These are phyloP conservation scores for Paradoxurus hermaphroditus DNA, from an alignment of 2,113 vertebrate species.

Conservation along the genomic window DNA sequence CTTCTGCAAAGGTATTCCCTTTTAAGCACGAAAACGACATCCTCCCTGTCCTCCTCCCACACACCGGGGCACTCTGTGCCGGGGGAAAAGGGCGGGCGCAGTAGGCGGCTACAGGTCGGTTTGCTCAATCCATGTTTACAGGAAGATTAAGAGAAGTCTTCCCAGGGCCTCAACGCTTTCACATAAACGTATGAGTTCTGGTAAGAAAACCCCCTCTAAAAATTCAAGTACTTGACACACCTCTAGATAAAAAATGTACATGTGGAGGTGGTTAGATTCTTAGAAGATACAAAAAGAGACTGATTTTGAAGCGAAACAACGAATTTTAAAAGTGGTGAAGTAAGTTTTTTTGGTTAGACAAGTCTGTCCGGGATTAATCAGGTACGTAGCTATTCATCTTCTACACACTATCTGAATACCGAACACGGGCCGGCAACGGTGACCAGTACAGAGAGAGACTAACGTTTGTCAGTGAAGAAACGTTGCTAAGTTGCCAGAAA, in stretches of 20 bases:
- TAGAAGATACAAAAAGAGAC: not conserved
- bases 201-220: slow-evolving; percentile 36
- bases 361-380: not conserved
- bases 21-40: slow-evolving; percentile 41
- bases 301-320: slow-evolving; percentile 20
- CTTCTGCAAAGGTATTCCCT: not conserved
- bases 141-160: not conserved
- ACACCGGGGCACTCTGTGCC: not conserved
- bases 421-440: not conserved
- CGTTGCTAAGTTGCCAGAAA: not conserved
- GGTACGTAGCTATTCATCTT: not conserved
- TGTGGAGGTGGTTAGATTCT: not conserved
- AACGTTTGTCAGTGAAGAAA: not conserved
- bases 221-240: not conserved
- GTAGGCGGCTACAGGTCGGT: not conserved
- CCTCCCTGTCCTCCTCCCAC: not conserved
- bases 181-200: not conserved
- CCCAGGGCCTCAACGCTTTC: not conserved
- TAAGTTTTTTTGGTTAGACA: not conserved
- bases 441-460: not conserved
- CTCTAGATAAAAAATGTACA: not conserved
- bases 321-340: slow-evolving; percentile 8
- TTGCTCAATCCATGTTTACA: not conserved
- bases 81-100: not conserved
- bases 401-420: not conserved